Percentiles rank a stretch among this genome's conserved stretches.
Evolutionary conservation across 1,140 invertebrate species (phyloP).

Genomic region (Anoplolepis gracilipes): DNA sequence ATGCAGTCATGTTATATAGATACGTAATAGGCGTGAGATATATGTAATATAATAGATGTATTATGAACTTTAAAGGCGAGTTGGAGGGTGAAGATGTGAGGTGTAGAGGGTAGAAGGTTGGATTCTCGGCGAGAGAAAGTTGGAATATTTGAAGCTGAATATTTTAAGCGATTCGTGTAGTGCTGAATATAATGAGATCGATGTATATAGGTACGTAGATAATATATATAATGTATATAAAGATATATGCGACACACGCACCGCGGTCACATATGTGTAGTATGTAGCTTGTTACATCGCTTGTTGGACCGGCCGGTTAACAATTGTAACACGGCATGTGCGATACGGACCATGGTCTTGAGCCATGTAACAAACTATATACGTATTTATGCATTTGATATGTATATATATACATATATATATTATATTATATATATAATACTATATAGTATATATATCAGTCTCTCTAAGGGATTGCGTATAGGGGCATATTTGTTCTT

Average conservation of each 20-base stretch:
- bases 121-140: slow-evolving; percentile 69
- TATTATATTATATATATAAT: slow-evolving; percentile 31
- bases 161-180: slow-evolving; percentile 75
- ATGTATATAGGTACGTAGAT: slow-evolving; percentile 73
- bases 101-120: slow-evolving; percentile 39
- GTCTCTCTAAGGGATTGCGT: slow-evolving; percentile 79
- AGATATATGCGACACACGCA: slow-evolving; percentile 72
- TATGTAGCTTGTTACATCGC: slow-evolving; percentile 64
- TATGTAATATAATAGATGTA: slow-evolving; percentile 67
- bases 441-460: slow-evolving; percentile 65
- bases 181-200: slow-evolving; percentile 74
- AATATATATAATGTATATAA: slow-evolving; percentile 65
- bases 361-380: slow-evolving; percentile 73
- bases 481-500: slow-evolving; percentile 76
- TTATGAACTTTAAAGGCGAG: slow-evolving; percentile 38
- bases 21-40: slow-evolving; percentile 67
- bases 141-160: slow-evolving; percentile 75
- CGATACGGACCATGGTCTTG: slow-evolving; percentile 10
- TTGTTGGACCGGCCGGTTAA: neutral
- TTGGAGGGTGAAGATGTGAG: neutral
- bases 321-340: slow-evolving; percentile 15
- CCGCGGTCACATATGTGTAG: slow-evolving; percentile 46
- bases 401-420: slow-evolving; percentile 61
- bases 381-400: slow-evolving; percentile 65
- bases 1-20: slow-evolving; percentile 74